A percentile compares a stretch with the other conserved stretches of the same genome.
Evolutionary conservation across 2,113 vertebrate genomes (phyloP).

Genomic region (Ceratotherium simum): DNA sequence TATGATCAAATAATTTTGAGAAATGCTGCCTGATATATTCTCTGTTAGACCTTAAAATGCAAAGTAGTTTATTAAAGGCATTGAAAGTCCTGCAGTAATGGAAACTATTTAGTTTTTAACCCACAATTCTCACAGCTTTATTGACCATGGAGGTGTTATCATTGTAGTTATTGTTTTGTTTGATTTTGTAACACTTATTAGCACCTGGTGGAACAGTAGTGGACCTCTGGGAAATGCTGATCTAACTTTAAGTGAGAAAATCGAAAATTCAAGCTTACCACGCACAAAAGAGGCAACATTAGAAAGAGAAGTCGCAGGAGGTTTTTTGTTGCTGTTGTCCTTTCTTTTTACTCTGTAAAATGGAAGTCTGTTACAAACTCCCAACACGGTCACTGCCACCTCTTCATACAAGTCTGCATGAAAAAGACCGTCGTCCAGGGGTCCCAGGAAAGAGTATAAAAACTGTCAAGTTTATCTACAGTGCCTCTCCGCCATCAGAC

Average conservation of each 20-base stretch:
- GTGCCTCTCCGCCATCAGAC: neutral
- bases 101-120: neutral
- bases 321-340: neutral
- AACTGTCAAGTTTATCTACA: neutral
- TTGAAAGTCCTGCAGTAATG: neutral
- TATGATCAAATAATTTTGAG: neutral
- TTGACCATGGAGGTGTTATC: neutral
- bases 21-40: neutral
- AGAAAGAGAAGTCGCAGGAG: neutral
- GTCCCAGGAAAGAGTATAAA: neutral
- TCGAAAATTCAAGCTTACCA: neutral
- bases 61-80: neutral
- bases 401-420: neutral
- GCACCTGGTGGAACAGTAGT: neutral
- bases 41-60: conserved; percentile 4
- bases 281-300: neutral
- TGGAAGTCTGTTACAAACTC: neutral
- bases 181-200: neutral
- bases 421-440: neutral
- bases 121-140: neutral
- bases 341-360: neutral
- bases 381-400: neutral
- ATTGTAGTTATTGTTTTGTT: neutral
- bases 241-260: neutral
- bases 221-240: neutral